Conservation (phyloP, 1,140 invertebrate genomes). For the Hypothenemus hampei region DNA sequence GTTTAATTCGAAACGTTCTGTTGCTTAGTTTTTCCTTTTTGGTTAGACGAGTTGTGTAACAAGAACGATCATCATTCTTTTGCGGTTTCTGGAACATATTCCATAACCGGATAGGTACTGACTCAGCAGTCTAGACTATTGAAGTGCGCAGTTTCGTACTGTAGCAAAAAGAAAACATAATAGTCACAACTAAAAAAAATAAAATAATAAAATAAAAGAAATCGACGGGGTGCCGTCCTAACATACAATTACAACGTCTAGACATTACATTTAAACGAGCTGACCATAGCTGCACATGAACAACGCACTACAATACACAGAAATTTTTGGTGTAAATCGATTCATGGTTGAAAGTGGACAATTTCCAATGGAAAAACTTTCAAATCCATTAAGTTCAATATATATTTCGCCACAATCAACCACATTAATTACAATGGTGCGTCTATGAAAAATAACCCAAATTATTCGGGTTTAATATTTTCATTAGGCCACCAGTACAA, state of each 20-base stretch:
- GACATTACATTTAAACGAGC: conserved; percentile 46
- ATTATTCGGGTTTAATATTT: too few relatives aligned
- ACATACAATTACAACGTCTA: conserved; percentile 42
- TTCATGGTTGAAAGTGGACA: too few relatives aligned
- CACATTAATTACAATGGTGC: too few relatives aligned
- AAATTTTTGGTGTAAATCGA: conserved; percentile 30
- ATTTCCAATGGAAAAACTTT: too few relatives aligned
- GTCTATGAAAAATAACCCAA: too few relatives aligned
- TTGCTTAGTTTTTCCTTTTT: conserved; percentile 5
- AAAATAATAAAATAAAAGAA: conserved; percentile 9
- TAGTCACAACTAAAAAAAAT: background rate
- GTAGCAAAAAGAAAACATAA: conserved; percentile 8
- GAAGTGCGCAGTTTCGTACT: conserved; percentile 1
- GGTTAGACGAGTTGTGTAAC: conserved; percentile 1
- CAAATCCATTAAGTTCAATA: too few relatives aligned
- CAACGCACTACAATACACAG: conserved; percentile 41
- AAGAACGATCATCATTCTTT: background rate
- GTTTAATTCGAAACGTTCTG: conserved; percentile 16
- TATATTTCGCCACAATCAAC: too few relatives aligned
- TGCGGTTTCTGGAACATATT: too few relatives aligned
- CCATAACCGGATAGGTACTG: background rate
- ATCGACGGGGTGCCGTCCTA: conserved; percentile 18
- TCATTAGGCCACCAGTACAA: too few relatives aligned
- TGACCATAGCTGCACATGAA: conserved; percentile 44
- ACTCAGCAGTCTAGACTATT: background rate